Evolutionary conservation across 1,140 invertebrate species (phyloP), one percentile per base, ranked within the genome.

Genomic region (Drosophila kohkoa): DNA sequence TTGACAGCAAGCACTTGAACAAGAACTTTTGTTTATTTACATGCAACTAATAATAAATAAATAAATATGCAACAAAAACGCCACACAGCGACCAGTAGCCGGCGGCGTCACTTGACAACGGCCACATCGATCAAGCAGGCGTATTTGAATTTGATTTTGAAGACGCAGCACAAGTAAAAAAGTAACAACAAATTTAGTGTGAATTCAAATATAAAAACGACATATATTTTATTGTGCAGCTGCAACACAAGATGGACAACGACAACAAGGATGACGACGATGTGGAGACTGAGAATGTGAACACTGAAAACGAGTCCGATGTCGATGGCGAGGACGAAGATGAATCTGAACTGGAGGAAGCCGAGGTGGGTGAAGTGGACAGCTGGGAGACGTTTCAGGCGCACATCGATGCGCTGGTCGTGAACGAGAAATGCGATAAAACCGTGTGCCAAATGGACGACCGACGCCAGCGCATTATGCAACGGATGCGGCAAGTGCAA

Each of bases 351-450:
- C 51, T 51, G 25, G 67, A 66, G n/a, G 80, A 73, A 5, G n/a
- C 1, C 0, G 80, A 77, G 20, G 6, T 13, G 1, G 66, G 46
- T 0, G 25, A 55, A 1, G 62, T 63, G 0, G 85, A 79, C 45
- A 85, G 75, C 38, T 89, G 85, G 85, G 65, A 73, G 20, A 79
- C 85, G 6, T 89, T 89, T 30, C 77, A 90, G 8, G 75, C 75
- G 0, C 86, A 70, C 48, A 79, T 89, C 11, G 85, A 90, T 46
- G 48, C 71, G 0, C 25, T 89, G 1, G 38, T 85, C 1, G 60
- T 51, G 1, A 85, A 71, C 25, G 66, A 81, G 28, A 76, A 79
- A 13, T 90, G 85, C 52, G 78, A 79, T 20, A 74, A 51, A 13
- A 8, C 81, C 3, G 51, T 81, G 1, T 51, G 57, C 5, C 6